Evolutionary conservation across 2,888 invertebrate genomes (phyloP), one percentile per base, ranked within the genome.

Genomic region (Dasysyrphus tricinctus): DNA sequence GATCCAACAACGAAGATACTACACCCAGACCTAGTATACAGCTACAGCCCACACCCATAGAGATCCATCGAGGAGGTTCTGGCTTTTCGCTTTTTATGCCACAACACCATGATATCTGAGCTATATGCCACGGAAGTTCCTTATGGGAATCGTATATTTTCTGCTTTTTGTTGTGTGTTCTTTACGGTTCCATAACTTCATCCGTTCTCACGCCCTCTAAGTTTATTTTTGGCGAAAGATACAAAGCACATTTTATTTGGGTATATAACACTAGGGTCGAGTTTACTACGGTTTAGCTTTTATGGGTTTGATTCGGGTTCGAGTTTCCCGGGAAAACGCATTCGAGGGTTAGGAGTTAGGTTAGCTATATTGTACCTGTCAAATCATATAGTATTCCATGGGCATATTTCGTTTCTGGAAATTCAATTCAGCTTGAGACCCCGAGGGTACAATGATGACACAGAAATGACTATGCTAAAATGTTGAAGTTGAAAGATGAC

Each of bases 291-390:
- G 19, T 5, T 47, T 32, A 12, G 37, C 19, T 24, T 16, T 16
- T 65, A 24, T 2, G 34, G 24, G 37, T 37, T 24, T 49, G 29
- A 29, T 67, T 67, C 14, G 34, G 24, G 47, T 47, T 47, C 32
- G n/a, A 47, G 42, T 61, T 16, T 47, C 5, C 9, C 24, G 24
- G 24, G 24, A 19, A 56, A 70, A 78, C 80, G 57, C 74, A 80
- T 77, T 77, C 74, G 42, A 14, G 57, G 39, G 24, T 24, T 24
- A 24, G 24, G 57, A 32, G 24, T 24, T 24, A 24, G 24, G 67
- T 49, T 51, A 74, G 63, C 74, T 63, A 80, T 74, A 80, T 85
- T 74, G 32, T 74, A 69, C 16, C 80, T 74, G 77, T 74, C 80
- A 74, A 63, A 74, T 74, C 74, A 61, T 37, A 74, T 54, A 32